Percentiles rank a stretch among this genome's conserved stretches.
These are phyloP conservation scores for Cuculus canorus DNA, from an alignment of 2,797 vertebrate species.

Conservation along the genomic window DNA sequence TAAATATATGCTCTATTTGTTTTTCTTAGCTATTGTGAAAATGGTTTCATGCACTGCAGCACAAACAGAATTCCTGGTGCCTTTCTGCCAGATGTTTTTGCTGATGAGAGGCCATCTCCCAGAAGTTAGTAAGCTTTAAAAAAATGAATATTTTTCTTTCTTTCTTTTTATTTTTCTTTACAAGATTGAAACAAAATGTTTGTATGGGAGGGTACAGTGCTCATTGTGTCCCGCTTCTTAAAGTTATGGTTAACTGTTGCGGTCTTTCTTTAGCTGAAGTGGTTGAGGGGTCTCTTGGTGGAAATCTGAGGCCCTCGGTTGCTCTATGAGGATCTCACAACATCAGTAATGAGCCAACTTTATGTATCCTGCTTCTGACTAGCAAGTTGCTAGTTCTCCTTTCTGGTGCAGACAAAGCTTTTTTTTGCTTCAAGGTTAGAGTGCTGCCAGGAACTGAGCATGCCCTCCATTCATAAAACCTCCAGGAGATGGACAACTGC, in stretches of 20 bases:
- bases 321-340: neutral
- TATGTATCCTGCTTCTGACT: neutral
- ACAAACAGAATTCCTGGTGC: conserved; percentile 73
- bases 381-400: neutral
- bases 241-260: neutral
- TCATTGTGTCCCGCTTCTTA: neutral
- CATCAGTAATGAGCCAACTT: neutral
- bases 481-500: neutral
- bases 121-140: conserved; percentile 83
- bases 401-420: neutral
- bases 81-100: conserved; percentile 82
- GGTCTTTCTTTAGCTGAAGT: neutral
- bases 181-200: neutral
- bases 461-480: neutral
- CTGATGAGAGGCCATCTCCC: conserved; percentile 77
- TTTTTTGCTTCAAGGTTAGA: neutral
- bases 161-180: neutral
- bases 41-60: conserved; percentile 91
- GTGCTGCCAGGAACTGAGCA: neutral
- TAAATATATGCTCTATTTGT: neutral
- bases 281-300: neutral
- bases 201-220: neutral
- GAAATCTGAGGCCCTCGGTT: neutral
- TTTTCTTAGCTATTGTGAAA: conserved; percentile 89
- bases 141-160: neutral